phyloP scores from a whole-genome alignment of 2,888 invertebrate species.

The Schrankia costaestrigalis region DNA sequence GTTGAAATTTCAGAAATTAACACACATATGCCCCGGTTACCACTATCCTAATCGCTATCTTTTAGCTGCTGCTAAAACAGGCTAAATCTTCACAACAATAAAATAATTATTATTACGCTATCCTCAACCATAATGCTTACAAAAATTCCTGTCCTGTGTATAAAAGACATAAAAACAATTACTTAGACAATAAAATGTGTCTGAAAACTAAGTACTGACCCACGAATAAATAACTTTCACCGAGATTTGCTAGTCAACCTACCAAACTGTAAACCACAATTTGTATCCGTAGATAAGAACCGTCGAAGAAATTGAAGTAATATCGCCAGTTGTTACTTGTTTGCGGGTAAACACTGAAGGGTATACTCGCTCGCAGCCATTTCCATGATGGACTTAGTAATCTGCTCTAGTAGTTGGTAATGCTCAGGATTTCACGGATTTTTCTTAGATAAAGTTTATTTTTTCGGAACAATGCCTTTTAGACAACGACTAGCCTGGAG shows the following conservation, averaged over 20 bases:
- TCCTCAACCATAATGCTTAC: no score
- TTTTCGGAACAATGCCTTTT: constrained; percentile 27
- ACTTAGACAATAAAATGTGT: no score
- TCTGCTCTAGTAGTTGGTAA: constrained; percentile 42
- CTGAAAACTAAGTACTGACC: background rate
- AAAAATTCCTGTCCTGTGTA: no score
- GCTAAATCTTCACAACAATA: no score
- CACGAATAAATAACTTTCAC: background rate
- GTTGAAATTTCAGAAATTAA: no score
- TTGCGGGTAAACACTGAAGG: constrained; percentile 50
- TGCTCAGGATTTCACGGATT: constrained; percentile 28
- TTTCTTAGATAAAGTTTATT: constrained; percentile 33
- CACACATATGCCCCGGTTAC: no score
- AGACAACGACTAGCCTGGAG: constrained; percentile 13
- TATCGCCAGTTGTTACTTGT: constrained; percentile 57
- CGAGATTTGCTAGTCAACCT: constrained; percentile 4
- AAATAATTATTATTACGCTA: no score
- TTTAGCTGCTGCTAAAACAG: no score
- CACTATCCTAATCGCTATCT: no score
- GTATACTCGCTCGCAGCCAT: constrained; percentile 37
- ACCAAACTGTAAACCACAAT: constrained; percentile 27
- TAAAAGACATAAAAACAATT: no score
- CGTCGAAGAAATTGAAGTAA: constrained; percentile 61
- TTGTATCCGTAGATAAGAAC: constrained; percentile 52
- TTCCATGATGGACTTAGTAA: constrained; percentile 52